Evolutionary conservation across 2,888 invertebrate species (phyloP).

Genomic region (Cartodere bifasciata): DNA sequence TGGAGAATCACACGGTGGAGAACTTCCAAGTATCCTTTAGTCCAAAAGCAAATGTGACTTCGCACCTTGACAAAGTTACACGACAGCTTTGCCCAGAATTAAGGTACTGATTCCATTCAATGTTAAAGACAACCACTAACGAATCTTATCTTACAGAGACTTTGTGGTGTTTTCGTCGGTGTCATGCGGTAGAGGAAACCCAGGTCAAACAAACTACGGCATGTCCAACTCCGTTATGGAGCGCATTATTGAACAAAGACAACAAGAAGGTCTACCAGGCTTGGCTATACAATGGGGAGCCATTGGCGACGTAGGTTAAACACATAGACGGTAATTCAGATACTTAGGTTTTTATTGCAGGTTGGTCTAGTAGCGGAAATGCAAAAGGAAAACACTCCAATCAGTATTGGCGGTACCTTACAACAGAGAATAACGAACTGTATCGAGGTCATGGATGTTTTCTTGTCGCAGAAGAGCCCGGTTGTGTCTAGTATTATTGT

Average conservation of each 20-base stretch:
- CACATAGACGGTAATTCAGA: too few relatives aligned
- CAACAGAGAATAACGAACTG: conserved; percentile 56
- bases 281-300: conserved; percentile 87
- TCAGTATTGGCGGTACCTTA: conserved; percentile 46
- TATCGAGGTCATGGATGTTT: conserved; percentile 47
- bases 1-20: conserved; percentile 61
- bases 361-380: conserved; percentile 55
- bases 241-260: conserved; percentile 63
- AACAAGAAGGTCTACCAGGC: conserved; percentile 55
- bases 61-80: conserved; percentile 55
- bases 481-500: conserved; percentile 77
- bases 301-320: conserved; percentile 64
- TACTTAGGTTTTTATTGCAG: conserved; percentile 19
- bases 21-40: conserved; percentile 52
- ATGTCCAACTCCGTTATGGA: conserved; percentile 83
- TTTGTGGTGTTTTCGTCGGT: conserved; percentile 90
- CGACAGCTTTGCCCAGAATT: conserved; percentile 43
- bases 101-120: conserved; percentile 23
- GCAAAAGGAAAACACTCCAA: conserved; percentile 32
- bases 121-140: neutral
- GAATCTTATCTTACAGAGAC: conserved; percentile 34
- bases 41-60: conserved; percentile 71
- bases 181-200: conserved; percentile 85
- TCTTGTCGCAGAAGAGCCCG: conserved; percentile 53
- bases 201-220: conserved; percentile 82